Conservation (phyloP, 30 jellyfish, hydroid and myxozoan genomes). For the Sanderia malayensis region DNA sequence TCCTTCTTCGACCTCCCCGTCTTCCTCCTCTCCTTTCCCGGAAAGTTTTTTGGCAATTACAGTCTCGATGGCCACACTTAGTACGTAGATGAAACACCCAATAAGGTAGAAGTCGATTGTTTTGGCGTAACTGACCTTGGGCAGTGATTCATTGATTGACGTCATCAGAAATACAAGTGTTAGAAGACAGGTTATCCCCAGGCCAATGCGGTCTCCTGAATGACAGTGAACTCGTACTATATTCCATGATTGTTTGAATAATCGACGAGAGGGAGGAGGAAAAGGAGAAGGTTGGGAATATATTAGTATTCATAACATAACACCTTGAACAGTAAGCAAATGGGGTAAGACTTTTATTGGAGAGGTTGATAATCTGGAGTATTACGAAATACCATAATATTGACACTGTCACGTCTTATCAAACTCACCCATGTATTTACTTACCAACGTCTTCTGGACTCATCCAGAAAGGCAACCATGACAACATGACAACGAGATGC, state of each 20-base stretch:
- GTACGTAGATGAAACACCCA: slow-evolving; percentile 14
- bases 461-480: slow-evolving; percentile 9
- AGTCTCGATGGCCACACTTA: slow-evolving; percentile 3
- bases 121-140: slow-evolving; percentile 32
- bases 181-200: slow-evolving; percentile 13
- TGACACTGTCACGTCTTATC: no score
- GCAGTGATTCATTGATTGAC: slow-evolving; percentile 19
- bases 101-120: slow-evolving; percentile 26
- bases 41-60: background rate
- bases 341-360: no score
- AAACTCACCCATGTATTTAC: no score
- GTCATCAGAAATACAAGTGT: slow-evolving; percentile 20
- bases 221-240: no score
- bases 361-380: no score
- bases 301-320: no score
- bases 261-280: no score
- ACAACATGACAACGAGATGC: background rate
- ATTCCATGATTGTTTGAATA: no score
- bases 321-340: no score
- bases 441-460: background rate
- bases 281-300: no score
- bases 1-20: no score
- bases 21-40: background rate
- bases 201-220: slow-evolving; percentile 30
- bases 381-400: no score